Evolutionary conservation across 1,140 invertebrate genomes (phyloP), one percentile per base, ranked within the genome.

Genomic region (Cydia fagiglandana): DNA sequence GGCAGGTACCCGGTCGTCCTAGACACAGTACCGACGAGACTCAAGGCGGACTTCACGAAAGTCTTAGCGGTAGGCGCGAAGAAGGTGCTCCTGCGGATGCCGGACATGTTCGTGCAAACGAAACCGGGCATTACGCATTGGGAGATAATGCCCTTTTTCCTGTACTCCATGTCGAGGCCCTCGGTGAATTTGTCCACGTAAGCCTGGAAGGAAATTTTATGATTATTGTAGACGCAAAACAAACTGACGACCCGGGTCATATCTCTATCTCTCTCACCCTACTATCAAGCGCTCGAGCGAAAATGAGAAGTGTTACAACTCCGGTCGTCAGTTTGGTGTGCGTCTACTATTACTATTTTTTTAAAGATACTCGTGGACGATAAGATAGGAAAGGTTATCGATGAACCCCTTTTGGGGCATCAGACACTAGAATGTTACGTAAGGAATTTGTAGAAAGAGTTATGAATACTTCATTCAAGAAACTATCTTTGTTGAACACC

Each of bases 21-120:
- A 2, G 93, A 92, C 79, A 96, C 94, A 64, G 97, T 94, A 15
- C 97, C 97, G 30, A 97, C 94, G 15, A 97, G 96, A 78, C 94
- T 95, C 6, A 99, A 90, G 0, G 97, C 96, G 1, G 95, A 94
- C 73, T 95, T 93, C 4, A 98, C 98, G 92, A 96, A 99, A 13
- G 93, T 94, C 2, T 95, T 94, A 0, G 98, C 95, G 0, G 95
- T 95, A 0, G 98, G 98, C 13, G 96, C 96, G 92, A 97, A 96
- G 88, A 97, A 94, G 2, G 95, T 96, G n/a, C 96, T 93, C 79
- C 95, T 95, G 47, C 95, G 95, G 75, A 99, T 97, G 84, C 97
- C 97, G 20, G 97, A 97, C 97, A 99, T 97, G 82, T 98, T 99
- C 0, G 98, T 89, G 4, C 97, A 97, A 0, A 99, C 98, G 82